Base-by-base conservation (phyloP, 2,888 invertebrate species). In the Archaeoteleia sp. region DNA sequence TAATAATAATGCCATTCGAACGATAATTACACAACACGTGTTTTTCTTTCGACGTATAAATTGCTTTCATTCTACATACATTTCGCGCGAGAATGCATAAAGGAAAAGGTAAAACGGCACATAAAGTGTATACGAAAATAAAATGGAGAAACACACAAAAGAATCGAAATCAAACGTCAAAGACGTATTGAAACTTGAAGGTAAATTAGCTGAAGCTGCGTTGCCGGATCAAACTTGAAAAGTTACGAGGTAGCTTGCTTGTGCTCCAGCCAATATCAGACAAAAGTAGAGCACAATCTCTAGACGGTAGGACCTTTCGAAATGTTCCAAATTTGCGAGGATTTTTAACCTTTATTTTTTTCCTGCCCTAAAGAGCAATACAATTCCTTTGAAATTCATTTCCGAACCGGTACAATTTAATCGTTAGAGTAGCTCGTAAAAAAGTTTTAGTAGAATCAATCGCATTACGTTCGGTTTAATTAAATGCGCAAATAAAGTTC, bases 331-430 rank as follows among this genome's bases (percentile, higher is more conserved):
- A 48, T 35, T 15, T 48, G 25, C 8, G 34, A 12, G 20, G 57
- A 60, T 51, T 42, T 51, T 54, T 54, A 42, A 46, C 27, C 32
- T 46, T 42, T 34, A 48, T 58, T 58, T 17, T 40, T 34, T 58
- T n/a, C n/a, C 48, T 34, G 42, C 40, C 29, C 39, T 49, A 48
- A 20, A 20, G 5, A 20, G 2, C 20, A 20, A 20, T 20, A 20
- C 20, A 20, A 20, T 20, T 2, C 20, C 20, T 20, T 20, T 20
- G 20, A 20, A 2, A 20, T 20, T 20, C n/a, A n/a, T n/a, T n/a
- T n/a, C n/a, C n/a, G n/a, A n/a, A n/a, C n/a, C n/a, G n/a, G n/a
- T n/a, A n/a, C n/a, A n/a, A n/a, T n/a, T n/a, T n/a, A n/a, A n/a
- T n/a, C n/a, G n/a, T n/a, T n/a, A n/a, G n/a, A n/a, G n/a, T n/a